Percentiles rank a stretch among this genome's conserved stretches.
Evolutionary conservation across 2,797 vertebrate genomes (phyloP).

Genomic region (Ctenopoma multispine): DNA sequence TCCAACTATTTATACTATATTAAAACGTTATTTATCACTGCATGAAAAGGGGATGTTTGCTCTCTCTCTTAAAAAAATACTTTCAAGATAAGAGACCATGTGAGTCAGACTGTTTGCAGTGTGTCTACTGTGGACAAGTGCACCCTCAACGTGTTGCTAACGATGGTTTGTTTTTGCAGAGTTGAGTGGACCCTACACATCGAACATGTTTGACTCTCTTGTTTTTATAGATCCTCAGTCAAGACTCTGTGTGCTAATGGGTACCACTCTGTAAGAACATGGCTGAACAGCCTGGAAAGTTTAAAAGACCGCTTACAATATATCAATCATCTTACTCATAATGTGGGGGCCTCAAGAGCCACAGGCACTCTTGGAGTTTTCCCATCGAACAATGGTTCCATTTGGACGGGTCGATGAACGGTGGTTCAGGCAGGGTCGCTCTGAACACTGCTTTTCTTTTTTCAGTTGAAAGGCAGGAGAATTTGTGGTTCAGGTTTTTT

Average conservation of each 20-base stretch:
- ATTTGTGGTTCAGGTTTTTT: constrained; percentile 17
- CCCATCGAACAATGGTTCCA: constrained; percentile 50
- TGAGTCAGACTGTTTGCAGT: constrained; percentile 30
- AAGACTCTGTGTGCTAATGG: constrained; percentile 54
- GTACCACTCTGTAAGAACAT: constrained; percentile 35
- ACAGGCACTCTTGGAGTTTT: constrained; percentile 39
- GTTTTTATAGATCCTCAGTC: constrained; percentile 62
- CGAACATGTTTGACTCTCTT: constrained; percentile 24
- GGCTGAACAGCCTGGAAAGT: constrained; percentile 39
- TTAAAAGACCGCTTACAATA: constrained; percentile 46
- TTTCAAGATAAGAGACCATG: not conserved
- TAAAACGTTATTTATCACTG: not conserved
- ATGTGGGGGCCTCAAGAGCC: constrained; percentile 34
- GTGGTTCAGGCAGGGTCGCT: constrained; percentile 22
- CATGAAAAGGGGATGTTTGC: not conserved
- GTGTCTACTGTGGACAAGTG: constrained; percentile 1
- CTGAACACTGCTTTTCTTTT: constrained; percentile 10
- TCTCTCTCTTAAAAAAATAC: not conserved
- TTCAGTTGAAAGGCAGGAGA: constrained; percentile 10
- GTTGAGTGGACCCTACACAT: constrained; percentile 29
- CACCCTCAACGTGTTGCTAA: constrained; percentile 32
- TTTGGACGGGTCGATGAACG: constrained; percentile 62
- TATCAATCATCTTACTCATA: constrained; percentile 51
- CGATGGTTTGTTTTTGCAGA: constrained; percentile 10
- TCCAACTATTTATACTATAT: not conserved